Conservation (phyloP, 1,140 invertebrate species). For the Philopotamus ludificatus region DNA sequence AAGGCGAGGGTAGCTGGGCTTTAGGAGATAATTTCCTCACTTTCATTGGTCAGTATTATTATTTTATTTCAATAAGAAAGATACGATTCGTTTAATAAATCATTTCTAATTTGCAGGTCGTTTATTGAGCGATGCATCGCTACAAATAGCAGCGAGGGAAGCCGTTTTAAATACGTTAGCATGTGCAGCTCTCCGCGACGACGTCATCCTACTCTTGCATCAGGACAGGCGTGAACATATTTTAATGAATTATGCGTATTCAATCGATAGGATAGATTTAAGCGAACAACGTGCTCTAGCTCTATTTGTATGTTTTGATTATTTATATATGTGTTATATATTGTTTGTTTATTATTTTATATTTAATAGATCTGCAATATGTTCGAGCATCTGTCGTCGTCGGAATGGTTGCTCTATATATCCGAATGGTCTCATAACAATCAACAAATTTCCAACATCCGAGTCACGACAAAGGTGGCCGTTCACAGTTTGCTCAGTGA, state of each 20-base stretch:
- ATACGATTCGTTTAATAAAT: slow-evolving; percentile 10
- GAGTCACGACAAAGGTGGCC: slow-evolving; percentile 85
- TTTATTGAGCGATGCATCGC: slow-evolving; percentile 63
- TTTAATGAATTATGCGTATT: slow-evolving; percentile 85
- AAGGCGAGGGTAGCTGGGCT: slow-evolving; percentile 88
- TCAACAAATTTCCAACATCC: slow-evolving; percentile 79
- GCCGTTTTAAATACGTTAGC: slow-evolving; percentile 68
- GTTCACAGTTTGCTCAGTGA: slow-evolving; percentile 82
- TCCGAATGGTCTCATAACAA: slow-evolving; percentile 81
- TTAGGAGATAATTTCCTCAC: slow-evolving; percentile 83
- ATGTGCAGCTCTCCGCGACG: slow-evolving; percentile 80
- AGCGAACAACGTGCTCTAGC: slow-evolving; percentile 78
- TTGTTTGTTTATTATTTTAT: slow-evolving; percentile 16
- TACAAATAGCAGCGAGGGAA: slow-evolving; percentile 61
- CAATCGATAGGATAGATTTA: slow-evolving; percentile 74
- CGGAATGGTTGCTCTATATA: slow-evolving; percentile 91
- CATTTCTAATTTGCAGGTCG: slow-evolving; percentile 55
- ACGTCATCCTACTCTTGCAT: slow-evolving; percentile 85
- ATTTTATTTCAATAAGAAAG: background rate
- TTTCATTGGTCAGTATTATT: slow-evolving; percentile 67
- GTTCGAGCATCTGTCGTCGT: slow-evolving; percentile 84
- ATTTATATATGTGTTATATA: background rate
- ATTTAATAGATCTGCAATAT: slow-evolving; percentile 78
- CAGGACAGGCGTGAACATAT: slow-evolving; percentile 87
- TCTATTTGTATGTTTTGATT: slow-evolving; percentile 71